A percentile compares a stretch with the other conserved stretches of the same genome.
Conservation (phyloP, 2,797 vertebrate species). For the Rachycentron canadum region DNA sequence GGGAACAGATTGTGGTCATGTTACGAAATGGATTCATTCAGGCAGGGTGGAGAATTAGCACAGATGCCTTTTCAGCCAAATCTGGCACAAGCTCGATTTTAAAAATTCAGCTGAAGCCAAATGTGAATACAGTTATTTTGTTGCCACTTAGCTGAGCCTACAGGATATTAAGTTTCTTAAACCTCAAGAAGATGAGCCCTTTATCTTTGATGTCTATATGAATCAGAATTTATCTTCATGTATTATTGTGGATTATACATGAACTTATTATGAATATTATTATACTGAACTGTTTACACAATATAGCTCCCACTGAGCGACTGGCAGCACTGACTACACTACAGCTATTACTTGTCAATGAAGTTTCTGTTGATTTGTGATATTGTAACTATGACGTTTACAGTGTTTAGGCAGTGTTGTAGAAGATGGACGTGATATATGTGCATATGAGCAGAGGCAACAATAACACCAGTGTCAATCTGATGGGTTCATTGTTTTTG, state of each 20-base stretch:
- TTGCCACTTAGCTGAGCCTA: background rate
- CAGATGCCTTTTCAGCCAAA: conserved; percentile 8
- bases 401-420: conserved; percentile 7
- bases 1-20: background rate
- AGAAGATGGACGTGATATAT: conserved; percentile 10
- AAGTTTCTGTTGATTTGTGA: conserved; percentile 13
- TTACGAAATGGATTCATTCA: conserved; percentile 2
- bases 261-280: no score
- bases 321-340: background rate
- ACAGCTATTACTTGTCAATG: conserved; percentile 10
- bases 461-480: background rate
- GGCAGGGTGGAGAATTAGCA: background rate
- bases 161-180: background rate
- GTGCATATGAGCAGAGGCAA: background rate
- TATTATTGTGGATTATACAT: background rate
- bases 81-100: background rate
- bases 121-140: background rate
- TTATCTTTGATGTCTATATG: background rate
- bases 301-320: background rate
- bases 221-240: background rate
- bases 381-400: conserved; percentile 36
- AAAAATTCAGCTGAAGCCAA: background rate
- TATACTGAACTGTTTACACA: conserved; percentile 40
- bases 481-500: background rate
- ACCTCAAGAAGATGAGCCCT: background rate